Percentiles rank a stretch among this genome's conserved stretches.
phyloP scores from a whole-genome alignment of 1,140 invertebrate species.

The Parasteatoda tepidariorum region DNA sequence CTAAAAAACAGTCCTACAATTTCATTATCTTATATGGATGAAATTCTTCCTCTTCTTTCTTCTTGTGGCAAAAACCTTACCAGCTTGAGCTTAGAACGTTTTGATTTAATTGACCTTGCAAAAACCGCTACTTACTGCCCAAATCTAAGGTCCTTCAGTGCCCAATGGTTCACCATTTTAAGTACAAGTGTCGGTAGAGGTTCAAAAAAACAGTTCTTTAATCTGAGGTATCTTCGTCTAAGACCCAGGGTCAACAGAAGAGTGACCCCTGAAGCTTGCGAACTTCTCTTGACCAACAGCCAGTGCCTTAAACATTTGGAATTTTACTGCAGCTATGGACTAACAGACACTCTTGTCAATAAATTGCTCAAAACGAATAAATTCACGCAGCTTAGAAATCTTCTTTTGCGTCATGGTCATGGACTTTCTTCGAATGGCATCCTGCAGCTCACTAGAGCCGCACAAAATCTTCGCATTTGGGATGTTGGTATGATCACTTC shows the following conservation, averaged over 20 bases:
- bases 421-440: slow-evolving; percentile 53
- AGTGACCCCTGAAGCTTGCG: slow-evolving; percentile 53
- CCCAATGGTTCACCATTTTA: slow-evolving; percentile 63
- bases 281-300: slow-evolving; percentile 53
- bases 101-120: slow-evolving; percentile 63
- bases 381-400: slow-evolving; percentile 49
- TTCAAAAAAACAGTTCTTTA: slow-evolving; percentile 55
- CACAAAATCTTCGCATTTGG: slow-evolving; percentile 53
- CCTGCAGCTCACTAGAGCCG: slow-evolving; percentile 11
- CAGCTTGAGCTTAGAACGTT: slow-evolving; percentile 58
- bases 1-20: slow-evolving; percentile 62
- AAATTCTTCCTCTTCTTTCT: slow-evolving; percentile 61
- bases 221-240: slow-evolving; percentile 60
- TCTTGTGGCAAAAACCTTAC: slow-evolving; percentile 57
- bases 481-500: slow-evolving; percentile 53
- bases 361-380: slow-evolving; percentile 60
- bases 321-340: slow-evolving; percentile 62
- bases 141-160: slow-evolving; percentile 62
- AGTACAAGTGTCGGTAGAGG: slow-evolving; percentile 20
- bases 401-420: slow-evolving; percentile 63
- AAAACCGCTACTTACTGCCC: slow-evolving; percentile 61
- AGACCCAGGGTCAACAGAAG: slow-evolving; percentile 59
- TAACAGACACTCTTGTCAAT: slow-evolving; percentile 54
- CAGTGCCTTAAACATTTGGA: slow-evolving; percentile 59
- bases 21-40: slow-evolving; percentile 56